These are phyloP conservation scores for Neopelma chrysocephalum DNA, from an alignment of 2,797 vertebrate genomes.

Conservation along the genomic window DNA sequence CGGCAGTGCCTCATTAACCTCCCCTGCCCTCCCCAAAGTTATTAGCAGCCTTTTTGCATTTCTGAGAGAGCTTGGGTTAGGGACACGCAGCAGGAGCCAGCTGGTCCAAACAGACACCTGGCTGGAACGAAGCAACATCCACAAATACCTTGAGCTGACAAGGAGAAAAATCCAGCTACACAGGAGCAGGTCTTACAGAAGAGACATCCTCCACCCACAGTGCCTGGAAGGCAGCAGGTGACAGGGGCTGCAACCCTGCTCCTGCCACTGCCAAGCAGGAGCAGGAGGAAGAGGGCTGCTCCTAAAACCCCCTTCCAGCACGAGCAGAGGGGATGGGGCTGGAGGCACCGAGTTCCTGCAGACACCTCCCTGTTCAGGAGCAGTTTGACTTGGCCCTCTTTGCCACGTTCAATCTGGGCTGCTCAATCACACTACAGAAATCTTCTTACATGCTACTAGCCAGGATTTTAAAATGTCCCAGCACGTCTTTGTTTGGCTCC, in stretches of 20 bases:
- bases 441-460: not conserved
- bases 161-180: not conserved
- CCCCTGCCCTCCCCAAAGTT: not conserved
- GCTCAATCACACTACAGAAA: not conserved
- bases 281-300: not conserved
- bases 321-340: not conserved
- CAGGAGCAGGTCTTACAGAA: not conserved
- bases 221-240: not conserved
- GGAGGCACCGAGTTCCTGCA: not conserved
- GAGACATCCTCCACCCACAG: no score
- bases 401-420: not conserved
- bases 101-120: not conserved
- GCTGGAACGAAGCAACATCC: not conserved
- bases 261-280: not conserved
- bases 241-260: accelerated
- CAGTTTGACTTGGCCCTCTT: accelerated
- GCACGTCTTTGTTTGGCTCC: not conserved
- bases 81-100: not conserved
- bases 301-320: not conserved
- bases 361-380: not conserved
- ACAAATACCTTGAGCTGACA: not conserved
- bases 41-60: not conserved
- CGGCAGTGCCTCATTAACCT: not conserved
- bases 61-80: not conserved
- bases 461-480: not conserved